Percentiles rank a stretch among this genome's conserved stretches.
Evolutionary conservation across 35 echinoderm and acorn worm species (phyloP).

Genomic region (Ophiothrix spiculata): DNA sequence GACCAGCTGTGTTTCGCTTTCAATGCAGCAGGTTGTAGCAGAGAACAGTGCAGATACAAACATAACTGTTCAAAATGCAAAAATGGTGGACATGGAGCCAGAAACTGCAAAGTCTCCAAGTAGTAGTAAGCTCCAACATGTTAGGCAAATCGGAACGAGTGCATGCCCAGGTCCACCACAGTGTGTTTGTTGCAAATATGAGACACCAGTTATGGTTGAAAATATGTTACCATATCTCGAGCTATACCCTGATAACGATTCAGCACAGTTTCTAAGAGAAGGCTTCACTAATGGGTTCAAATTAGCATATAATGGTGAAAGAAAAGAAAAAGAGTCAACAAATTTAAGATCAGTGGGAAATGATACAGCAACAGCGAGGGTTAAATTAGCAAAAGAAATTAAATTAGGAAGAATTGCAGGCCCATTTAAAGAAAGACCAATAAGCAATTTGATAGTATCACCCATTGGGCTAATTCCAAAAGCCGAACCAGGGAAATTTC

Average conservation of each 20-base stretch:
- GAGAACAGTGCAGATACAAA: not conserved
- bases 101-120: too few species aligned
- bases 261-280: not conserved
- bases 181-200: not conserved
- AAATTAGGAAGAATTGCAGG: conserved; percentile 17
- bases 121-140: too few species aligned
- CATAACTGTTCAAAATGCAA: not conserved
- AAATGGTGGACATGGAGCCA: not conserved
- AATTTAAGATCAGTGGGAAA: conserved; percentile 13
- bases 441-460: not conserved
- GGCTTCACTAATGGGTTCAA: not conserved
- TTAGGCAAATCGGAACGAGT: too few species aligned
- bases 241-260: not conserved
- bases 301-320: not conserved
- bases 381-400: not conserved
- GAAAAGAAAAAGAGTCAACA: not conserved
- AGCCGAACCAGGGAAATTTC: not conserved
- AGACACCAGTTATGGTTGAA: not conserved
- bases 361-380: not conserved
- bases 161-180: too few species aligned
- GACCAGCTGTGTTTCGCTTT: not conserved
- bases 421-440: not conserved
- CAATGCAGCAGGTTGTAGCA: not conserved
- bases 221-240: not conserved
- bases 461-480: conserved; percentile 25